Conservation (phyloP, 2,888 invertebrate species). For the Halictus quadricinctus region DNA sequence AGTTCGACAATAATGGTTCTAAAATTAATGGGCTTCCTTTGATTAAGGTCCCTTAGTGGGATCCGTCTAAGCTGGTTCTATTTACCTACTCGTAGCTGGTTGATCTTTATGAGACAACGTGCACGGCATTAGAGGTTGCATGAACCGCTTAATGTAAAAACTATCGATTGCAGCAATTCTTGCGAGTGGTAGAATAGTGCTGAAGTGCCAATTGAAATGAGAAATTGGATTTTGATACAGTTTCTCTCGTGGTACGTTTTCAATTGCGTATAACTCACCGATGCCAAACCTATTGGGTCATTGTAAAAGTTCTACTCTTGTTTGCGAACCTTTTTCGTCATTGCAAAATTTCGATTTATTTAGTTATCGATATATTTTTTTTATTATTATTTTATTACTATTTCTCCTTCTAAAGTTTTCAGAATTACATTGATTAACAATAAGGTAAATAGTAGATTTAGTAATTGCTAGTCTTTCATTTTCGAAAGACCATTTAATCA, state of each 20-base stretch:
- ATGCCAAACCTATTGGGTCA: no score
- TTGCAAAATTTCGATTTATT: no score
- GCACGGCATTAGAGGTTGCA: background rate
- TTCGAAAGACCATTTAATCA: no score
- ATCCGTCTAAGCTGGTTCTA: background rate
- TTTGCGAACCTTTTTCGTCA: no score
- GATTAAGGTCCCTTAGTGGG: background rate
- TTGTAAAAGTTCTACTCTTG: no score
- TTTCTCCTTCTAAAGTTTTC: no score
- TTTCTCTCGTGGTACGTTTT: background rate
- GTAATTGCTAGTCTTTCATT: no score
- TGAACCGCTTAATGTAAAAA: background rate
- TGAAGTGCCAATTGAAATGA: background rate
- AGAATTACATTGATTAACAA: no score
- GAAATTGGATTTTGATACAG: background rate
- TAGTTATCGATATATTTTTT: no score
- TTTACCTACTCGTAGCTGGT: background rate
- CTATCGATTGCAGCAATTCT: background rate
- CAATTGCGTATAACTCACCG: no score
- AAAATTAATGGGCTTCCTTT: constrained; percentile 2
- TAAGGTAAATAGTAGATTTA: no score
- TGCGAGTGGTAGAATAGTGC: background rate
- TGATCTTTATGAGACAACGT: background rate
- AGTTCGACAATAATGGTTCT: background rate
- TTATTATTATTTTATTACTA: no score